phyloP scores from a whole-genome alignment of 2,113 vertebrate genomes.

The Astatotilapia flaviijosephi region DNA sequence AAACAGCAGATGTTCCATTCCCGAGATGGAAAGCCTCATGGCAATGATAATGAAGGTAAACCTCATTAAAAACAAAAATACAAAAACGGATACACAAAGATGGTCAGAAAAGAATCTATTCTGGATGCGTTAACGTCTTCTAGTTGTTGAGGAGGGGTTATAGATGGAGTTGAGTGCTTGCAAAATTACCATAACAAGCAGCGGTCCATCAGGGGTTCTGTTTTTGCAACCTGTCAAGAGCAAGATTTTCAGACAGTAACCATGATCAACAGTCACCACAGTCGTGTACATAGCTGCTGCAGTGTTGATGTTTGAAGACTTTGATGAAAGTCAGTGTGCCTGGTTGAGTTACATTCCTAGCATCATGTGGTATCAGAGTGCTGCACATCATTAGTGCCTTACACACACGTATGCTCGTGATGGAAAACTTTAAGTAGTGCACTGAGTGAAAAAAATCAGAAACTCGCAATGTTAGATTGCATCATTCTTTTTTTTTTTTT shows the following conservation, averaged over 20 bases:
- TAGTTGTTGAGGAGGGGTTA: not conserved
- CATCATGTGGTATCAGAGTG: not conserved
- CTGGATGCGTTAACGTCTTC: not conserved
- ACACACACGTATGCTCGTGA: not conserved
- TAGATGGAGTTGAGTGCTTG: not conserved
- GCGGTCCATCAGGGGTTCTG: not conserved
- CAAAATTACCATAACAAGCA: not conserved
- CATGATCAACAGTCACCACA: not conserved
- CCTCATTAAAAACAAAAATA: not conserved
- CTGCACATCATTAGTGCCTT: not conserved
- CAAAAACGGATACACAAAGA: not conserved
- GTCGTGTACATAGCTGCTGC: not conserved
- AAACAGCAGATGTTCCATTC: constrained; percentile 59
- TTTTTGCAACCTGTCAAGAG: not conserved
- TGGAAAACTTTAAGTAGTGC: not conserved
- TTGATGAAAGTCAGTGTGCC: not conserved
- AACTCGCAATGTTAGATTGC: not conserved
- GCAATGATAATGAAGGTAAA: constrained; percentile 54
- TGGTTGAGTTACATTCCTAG: not conserved
- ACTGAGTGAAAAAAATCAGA: not conserved
- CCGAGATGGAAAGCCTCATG: constrained; percentile 28
- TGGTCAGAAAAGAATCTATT: not conserved
- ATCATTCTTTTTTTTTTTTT: not conserved
- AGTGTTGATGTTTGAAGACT: not conserved
- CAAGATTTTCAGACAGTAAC: not conserved